phyloP scores from a whole-genome alignment of 2,113 vertebrate species.

The Cyprichromis sp. region DNA sequence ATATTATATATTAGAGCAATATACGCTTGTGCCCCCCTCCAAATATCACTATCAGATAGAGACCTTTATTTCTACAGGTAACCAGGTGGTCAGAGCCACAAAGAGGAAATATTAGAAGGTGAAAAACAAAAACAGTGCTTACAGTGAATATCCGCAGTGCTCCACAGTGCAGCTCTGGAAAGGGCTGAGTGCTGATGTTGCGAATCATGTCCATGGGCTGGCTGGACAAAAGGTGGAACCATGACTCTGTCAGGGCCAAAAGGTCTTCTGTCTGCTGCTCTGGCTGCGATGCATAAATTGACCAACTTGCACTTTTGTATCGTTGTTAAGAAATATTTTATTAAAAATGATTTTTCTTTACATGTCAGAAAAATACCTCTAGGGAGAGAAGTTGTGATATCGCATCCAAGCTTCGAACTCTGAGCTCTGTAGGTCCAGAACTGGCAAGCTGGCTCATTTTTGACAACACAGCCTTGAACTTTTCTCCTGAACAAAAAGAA shows the following conservation, averaged over 20 bases:
- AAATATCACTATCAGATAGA: background rate
- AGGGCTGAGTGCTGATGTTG: slow-evolving; percentile 87
- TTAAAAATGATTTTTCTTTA: background rate
- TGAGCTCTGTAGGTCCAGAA: slow-evolving; percentile 77
- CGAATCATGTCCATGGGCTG: slow-evolving; percentile 84
- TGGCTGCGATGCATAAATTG: slow-evolving; percentile 54
- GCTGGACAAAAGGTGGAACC: slow-evolving; percentile 81
- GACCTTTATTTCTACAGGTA: background rate
- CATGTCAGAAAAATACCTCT: slow-evolving; percentile 66
- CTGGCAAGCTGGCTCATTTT: slow-evolving; percentile 79
- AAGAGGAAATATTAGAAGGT: background rate
- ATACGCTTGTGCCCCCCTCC: background rate
- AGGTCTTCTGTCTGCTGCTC: slow-evolving; percentile 95
- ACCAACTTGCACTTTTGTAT: background rate
- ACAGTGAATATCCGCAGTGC: slow-evolving; percentile 86
- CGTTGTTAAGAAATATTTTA: background rate
- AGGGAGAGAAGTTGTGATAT: slow-evolving; percentile 82
- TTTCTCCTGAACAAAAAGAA: slow-evolving; percentile 52
- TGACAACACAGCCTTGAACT: slow-evolving; percentile 75
- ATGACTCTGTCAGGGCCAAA: slow-evolving; percentile 83
- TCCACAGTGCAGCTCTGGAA: slow-evolving; percentile 88
- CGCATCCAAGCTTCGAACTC: slow-evolving; percentile 86
- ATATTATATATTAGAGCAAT: background rate
- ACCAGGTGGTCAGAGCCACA: background rate
- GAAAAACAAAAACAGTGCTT: slow-evolving; percentile 31